Evolutionary conservation across 2,113 vertebrate species (phyloP).

Genomic region (Gallinago jamesoni): DNA sequence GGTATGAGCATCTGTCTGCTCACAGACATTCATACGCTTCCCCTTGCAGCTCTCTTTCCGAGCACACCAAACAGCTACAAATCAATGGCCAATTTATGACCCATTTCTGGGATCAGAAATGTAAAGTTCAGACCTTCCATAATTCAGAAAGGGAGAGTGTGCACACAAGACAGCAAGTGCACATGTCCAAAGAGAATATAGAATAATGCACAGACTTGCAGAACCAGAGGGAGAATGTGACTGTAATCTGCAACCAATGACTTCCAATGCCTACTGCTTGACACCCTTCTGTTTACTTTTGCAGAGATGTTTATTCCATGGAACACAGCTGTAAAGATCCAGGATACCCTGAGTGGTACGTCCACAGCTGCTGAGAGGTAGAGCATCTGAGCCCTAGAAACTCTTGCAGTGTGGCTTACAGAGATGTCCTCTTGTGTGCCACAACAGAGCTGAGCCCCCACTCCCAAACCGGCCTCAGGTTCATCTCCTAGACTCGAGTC

Average conservation of each 20-base stretch:
- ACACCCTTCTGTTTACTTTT: background rate
- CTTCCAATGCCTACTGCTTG: background rate
- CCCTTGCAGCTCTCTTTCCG: background rate
- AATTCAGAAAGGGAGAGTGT: background rate
- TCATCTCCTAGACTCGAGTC: background rate
- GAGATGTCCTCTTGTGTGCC: background rate
- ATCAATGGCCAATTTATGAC: background rate
- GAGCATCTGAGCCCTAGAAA: background rate
- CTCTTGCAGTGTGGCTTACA: background rate
- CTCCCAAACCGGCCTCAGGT: background rate
- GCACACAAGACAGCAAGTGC: fast-evolving
- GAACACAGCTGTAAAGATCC: background rate
- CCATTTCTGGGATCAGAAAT: background rate
- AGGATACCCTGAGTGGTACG: background rate
- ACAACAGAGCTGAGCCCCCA: background rate
- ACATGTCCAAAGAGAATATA: background rate
- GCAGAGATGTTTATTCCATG: background rate
- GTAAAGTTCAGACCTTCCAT: background rate
- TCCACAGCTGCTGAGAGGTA: background rate
- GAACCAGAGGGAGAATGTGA: background rate
- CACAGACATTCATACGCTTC: background rate
- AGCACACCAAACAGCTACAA: background rate
- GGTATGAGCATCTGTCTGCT: background rate
- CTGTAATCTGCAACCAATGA: background rate
- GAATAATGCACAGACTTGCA: background rate